phyloP scores from a whole-genome alignment of 1,140 invertebrate genomes.

The Scaptomyza pallida region DNA sequence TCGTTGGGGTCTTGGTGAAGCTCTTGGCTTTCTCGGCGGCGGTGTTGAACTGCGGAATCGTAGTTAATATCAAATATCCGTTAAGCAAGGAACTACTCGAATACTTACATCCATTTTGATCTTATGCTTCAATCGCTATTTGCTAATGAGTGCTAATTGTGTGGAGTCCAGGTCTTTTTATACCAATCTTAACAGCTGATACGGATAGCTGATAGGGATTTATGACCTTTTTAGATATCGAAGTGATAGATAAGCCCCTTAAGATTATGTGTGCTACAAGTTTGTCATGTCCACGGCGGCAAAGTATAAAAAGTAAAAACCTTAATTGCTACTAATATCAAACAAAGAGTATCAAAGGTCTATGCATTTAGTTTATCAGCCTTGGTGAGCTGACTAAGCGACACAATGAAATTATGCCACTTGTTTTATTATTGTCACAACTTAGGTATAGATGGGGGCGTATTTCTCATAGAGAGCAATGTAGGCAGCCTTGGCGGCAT shows the following conservation, averaged over 20 bases:
- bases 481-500: slow-evolving; percentile 93
- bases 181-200: slow-evolving; percentile 11
- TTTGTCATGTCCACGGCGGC: slow-evolving; percentile 13
- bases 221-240: slow-evolving; percentile 49
- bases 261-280: neutral
- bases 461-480: slow-evolving; percentile 90
- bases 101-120: slow-evolving; percentile 69
- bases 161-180: slow-evolving; percentile 22
- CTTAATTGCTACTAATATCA: slow-evolving; percentile 32
- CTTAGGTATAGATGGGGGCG: slow-evolving; percentile 78
- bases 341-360: slow-evolving; percentile 25
- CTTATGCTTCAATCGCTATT: slow-evolving; percentile 27
- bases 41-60: slow-evolving; percentile 87
- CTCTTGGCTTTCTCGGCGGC: slow-evolving; percentile 91
- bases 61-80: slow-evolving; percentile 50
- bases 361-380: slow-evolving; percentile 7
- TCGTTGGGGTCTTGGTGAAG: slow-evolving; percentile 90
- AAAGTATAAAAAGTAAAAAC: slow-evolving; percentile 20
- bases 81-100: neutral
- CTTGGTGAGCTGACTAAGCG: slow-evolving; percentile 4
- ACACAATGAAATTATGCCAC: neutral
- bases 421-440: slow-evolving; percentile 8
- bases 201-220: slow-evolving; percentile 39
- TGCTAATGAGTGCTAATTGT: slow-evolving; percentile 38
- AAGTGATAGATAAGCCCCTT: slow-evolving; percentile 50